A percentile compares a stretch with the other conserved stretches of the same genome.
Conservation (phyloP, 2,797 vertebrate species). For the Picus viridis region DNA sequence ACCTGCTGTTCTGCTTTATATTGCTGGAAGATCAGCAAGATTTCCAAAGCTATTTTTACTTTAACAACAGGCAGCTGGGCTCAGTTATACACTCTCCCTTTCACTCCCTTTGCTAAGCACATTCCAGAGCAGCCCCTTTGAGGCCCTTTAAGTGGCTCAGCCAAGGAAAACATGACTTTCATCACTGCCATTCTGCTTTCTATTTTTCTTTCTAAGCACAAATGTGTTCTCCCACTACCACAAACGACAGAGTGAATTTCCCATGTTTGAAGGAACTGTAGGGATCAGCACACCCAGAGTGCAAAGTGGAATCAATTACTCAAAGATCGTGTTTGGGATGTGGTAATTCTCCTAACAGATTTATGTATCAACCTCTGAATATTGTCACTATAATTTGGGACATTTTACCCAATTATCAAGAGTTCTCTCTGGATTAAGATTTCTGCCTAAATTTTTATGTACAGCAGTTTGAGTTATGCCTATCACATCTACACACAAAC, state of each 20-base stretch:
- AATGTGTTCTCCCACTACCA: neutral
- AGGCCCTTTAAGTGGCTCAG: constrained; percentile 49
- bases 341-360: neutral
- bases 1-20: constrained; percentile 56
- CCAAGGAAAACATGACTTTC: constrained; percentile 65
- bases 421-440: neutral
- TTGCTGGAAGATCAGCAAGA: constrained; percentile 45
- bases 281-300: neutral
- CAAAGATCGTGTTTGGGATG: neutral
- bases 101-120: constrained; percentile 54
- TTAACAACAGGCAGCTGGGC: constrained; percentile 22
- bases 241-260: neutral
- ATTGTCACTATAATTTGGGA: neutral
- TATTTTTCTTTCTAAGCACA: constrained; percentile 63
- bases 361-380: neutral
- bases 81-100: constrained; percentile 42
- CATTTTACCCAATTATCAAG: neutral
- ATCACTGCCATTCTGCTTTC: constrained; percentile 47
- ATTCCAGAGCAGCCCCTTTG: constrained; percentile 66
- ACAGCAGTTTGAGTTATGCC: neutral
- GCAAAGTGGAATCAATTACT: neutral
- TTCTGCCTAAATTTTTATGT: neutral
- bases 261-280: neutral
- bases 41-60: constrained; percentile 59
- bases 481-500: neutral